These are phyloP conservation scores for Prenolepis imparis DNA, from an alignment of 2,888 invertebrate species.

Conservation along the genomic window DNA sequence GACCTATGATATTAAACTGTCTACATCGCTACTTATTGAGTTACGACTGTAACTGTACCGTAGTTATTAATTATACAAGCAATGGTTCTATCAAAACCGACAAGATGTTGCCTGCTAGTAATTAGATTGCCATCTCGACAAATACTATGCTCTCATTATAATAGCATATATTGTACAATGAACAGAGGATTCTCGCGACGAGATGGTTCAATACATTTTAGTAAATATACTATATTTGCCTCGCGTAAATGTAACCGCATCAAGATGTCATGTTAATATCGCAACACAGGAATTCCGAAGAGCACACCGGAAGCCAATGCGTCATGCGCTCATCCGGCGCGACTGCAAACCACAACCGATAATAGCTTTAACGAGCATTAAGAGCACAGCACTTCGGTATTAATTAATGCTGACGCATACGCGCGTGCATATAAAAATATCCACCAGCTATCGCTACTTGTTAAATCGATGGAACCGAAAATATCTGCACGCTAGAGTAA, in stretches of 20 bases:
- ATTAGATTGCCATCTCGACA: conserved; percentile 42
- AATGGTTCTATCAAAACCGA: conserved; percentile 29
- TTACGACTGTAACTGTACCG: not conserved
- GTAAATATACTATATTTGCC: not conserved
- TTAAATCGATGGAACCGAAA: conserved; percentile 73
- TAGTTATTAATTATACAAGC: conserved; percentile 43
- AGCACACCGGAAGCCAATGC: conserved; percentile 62
- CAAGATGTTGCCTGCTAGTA: conserved; percentile 25
- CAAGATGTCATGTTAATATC: conserved; percentile 55
- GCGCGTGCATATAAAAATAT: conserved; percentile 57
- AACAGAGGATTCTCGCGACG: conserved; percentile 21
- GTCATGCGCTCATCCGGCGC: conserved; percentile 64
- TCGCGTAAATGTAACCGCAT: conserved; percentile 24
- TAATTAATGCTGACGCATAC: conserved; percentile 72
- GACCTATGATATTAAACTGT: not conserved
- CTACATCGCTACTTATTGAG: conserved; percentile 5
- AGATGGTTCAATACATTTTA: conserved; percentile 19
- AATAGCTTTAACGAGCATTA: conserved; percentile 71
- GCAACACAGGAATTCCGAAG: conserved; percentile 38
- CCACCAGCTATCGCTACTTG: conserved; percentile 68
- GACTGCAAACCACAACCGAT: conserved; percentile 66
- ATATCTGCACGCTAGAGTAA: conserved; percentile 53
- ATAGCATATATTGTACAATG: not conserved
- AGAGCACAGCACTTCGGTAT: conserved; percentile 71
- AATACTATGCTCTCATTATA: not conserved